Conservation (phyloP, 2,797 vertebrate genomes). For the Neoniphon sammara region DNA sequence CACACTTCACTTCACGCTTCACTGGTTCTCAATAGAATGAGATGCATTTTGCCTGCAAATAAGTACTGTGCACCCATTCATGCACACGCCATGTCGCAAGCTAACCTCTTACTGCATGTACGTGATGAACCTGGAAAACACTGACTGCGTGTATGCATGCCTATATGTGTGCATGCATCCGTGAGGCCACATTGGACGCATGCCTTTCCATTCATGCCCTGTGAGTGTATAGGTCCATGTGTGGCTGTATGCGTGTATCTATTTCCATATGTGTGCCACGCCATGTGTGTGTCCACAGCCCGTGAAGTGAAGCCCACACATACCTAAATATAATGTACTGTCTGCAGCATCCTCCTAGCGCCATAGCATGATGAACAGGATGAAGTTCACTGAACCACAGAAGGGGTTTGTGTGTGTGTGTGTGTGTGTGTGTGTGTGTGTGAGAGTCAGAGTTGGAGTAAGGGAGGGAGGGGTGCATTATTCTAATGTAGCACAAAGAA, state of each 20-base stretch:
- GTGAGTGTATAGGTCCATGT: constrained; percentile 14
- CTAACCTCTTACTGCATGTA: constrained; percentile 7
- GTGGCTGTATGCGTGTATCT: constrained; percentile 7
- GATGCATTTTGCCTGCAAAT: constrained; percentile 4
- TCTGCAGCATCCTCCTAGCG: constrained; percentile 23
- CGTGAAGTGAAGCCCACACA: constrained; percentile 17
- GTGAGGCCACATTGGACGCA: constrained; percentile 7
- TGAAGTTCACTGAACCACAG: constrained; percentile 45
- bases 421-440: neutral
- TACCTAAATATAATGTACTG: constrained; percentile 24
- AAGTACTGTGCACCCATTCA: neutral
- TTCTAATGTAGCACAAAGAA: constrained; percentile 29
- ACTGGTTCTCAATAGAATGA: neutral
- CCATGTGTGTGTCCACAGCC: constrained; percentile 7
- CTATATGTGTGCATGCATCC: constrained; percentile 15
- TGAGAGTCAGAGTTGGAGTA: neutral
- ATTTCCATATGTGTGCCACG: neutral
- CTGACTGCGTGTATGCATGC: neutral
- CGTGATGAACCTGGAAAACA: neutral
- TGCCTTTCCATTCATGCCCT: constrained; percentile 17
- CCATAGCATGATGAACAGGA: constrained; percentile 30
- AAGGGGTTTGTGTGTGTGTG: constrained; percentile 5
- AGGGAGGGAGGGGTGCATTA: constrained; percentile 7
- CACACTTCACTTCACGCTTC: neutral
- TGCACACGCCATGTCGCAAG: neutral